These are phyloP conservation scores for Heliconius erato DNA, from an alignment of 2,888 invertebrate genomes.

Conservation along the genomic window DNA sequence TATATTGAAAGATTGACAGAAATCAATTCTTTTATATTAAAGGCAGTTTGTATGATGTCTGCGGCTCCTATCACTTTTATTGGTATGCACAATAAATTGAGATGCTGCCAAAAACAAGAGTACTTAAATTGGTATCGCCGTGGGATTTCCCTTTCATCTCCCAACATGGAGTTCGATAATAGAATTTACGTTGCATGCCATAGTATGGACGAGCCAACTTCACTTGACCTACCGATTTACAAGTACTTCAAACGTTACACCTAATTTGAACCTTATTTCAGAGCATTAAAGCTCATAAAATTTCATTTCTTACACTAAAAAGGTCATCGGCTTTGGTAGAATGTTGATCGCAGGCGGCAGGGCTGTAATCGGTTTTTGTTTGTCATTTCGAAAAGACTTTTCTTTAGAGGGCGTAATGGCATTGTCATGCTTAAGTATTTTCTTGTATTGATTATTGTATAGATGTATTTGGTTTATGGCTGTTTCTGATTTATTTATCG, in stretches of 20 bases:
- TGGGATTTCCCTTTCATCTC: constrained; percentile 70
- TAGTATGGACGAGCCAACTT: constrained; percentile 64
- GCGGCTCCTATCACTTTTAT: constrained; percentile 14
- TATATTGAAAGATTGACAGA: not conserved
- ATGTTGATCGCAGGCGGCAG: constrained; percentile 48
- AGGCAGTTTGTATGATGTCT: not conserved
- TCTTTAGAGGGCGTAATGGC: constrained; percentile 47
- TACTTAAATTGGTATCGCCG: constrained; percentile 52
- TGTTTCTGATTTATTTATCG: not conserved
- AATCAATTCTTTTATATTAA: not conserved
- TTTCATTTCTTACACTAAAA: constrained; percentile 22
- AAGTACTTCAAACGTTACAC: not conserved
- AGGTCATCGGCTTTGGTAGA: constrained; percentile 43
- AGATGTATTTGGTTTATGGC: constrained; percentile 6
- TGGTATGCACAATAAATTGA: constrained; percentile 40
- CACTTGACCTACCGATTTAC: constrained; percentile 7
- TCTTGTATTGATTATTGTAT: constrained; percentile 11
- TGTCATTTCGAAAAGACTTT: constrained; percentile 53
- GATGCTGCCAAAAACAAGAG: constrained; percentile 47
- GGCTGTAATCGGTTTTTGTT: constrained; percentile 51
- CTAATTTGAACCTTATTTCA: constrained; percentile 20
- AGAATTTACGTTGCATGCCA: constrained; percentile 73
- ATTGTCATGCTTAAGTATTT: constrained; percentile 36
- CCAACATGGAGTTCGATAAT: constrained; percentile 60
- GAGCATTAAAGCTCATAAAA: constrained; percentile 27